Conservation (phyloP, 2,888 invertebrate genomes). For the Epinotia brunnichana region DNA sequence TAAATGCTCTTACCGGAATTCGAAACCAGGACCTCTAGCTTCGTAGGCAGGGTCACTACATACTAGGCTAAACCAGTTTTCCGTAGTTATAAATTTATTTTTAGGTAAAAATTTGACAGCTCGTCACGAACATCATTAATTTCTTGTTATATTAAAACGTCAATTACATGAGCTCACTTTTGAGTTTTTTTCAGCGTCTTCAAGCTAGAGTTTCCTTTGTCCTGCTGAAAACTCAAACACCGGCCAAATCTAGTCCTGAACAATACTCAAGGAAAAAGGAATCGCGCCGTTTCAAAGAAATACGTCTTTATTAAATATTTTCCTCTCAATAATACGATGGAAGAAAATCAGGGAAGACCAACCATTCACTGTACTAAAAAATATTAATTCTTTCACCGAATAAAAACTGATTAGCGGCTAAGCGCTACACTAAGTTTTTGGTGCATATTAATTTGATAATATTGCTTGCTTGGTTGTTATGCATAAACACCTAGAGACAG, state of each 20-base stretch:
- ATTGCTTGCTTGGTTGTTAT: not conserved
- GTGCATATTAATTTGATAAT: not conserved
- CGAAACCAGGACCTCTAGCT: no score
- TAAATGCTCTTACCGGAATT: no score
- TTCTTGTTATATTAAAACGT: no score
- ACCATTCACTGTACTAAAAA: not conserved
- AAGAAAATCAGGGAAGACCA: constrained; percentile 7
- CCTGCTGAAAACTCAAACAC: constrained; percentile 55
- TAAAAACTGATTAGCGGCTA: no score
- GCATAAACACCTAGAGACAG: not conserved
- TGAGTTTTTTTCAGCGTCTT: constrained; percentile 43
- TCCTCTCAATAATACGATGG: constrained; percentile 57
- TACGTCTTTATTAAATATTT: constrained; percentile 70
- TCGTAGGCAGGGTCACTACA: no score
- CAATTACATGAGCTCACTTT: not conserved
- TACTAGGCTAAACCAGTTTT: no score
- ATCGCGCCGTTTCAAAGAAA: constrained; percentile 60
- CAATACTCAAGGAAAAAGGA: constrained; percentile 47
- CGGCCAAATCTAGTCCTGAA: constrained; percentile 49
- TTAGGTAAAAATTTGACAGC: no score
- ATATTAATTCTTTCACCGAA: no score
- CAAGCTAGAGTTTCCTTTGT: constrained; percentile 59
- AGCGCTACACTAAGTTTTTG: no score
- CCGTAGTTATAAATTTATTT: no score
- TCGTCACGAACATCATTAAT: no score